These are phyloP conservation scores for Tyrophagus putrescentiae DNA, from an alignment of 1,140 invertebrate species.

Conservation along the genomic window DNA sequence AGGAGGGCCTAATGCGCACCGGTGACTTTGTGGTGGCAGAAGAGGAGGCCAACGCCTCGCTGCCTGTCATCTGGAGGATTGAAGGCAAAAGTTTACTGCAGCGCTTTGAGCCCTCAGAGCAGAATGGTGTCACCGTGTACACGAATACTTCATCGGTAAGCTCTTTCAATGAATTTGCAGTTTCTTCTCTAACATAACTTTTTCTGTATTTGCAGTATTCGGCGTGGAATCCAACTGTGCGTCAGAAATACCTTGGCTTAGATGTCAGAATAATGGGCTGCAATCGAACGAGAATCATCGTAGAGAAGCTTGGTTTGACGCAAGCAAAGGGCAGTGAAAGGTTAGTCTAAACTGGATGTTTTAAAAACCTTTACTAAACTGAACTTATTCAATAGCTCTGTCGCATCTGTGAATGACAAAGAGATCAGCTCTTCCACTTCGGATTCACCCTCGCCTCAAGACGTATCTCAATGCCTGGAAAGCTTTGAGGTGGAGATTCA, in stretches of 20 bases:
- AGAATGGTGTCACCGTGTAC: conserved; percentile 62
- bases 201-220: conserved; percentile 25
- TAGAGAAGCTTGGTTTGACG: conserved; percentile 25
- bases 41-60: conserved; percentile 51
- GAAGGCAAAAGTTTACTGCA: conserved; percentile 70
- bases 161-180: conserved; percentile 24
- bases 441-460: conserved; percentile 39
- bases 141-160: conserved; percentile 70
- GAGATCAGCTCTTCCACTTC: not conserved
- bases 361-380: not conserved
- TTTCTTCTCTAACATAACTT: conserved; percentile 20
- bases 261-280: conserved; percentile 25
- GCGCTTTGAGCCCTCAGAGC: conserved; percentile 65
- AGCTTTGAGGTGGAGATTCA: conserved; percentile 80
- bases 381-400: not conserved
- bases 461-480: conserved; percentile 44
- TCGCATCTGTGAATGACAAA: not conserved
- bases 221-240: conserved; percentile 25
- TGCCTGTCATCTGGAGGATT: conserved; percentile 67
- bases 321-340: conserved; percentile 22
- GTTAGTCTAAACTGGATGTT: not conserved
- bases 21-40: conserved; percentile 70
- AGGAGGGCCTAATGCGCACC: conserved; percentile 40
- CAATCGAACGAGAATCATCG: conserved; percentile 22
- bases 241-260: conserved; percentile 26